These are phyloP conservation scores for Epinephelus lanceolatus DNA, from an alignment of 2,113 vertebrate species.

Conservation along the genomic window DNA sequence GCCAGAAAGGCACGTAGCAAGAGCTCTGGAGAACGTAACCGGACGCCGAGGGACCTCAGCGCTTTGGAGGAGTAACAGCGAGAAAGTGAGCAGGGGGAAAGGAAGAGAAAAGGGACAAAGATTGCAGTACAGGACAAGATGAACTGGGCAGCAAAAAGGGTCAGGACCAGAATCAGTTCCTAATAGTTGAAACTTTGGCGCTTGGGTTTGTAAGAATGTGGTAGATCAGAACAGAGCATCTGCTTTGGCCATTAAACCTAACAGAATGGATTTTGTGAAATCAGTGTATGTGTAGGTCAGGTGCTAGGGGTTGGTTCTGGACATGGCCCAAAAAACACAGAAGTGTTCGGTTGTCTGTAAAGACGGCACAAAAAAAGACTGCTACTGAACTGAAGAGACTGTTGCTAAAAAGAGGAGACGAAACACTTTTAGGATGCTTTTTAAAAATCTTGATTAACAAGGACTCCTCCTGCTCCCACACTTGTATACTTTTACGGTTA, in stretches of 20 bases:
- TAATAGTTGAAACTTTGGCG: slow-evolving; percentile 4
- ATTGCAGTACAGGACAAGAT: slow-evolving; percentile 11
- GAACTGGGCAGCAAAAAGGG: background rate
- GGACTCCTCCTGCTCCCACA: background rate
- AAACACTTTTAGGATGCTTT: slow-evolving; percentile 31
- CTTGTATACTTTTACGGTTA: background rate
- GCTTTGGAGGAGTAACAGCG: slow-evolving; percentile 54
- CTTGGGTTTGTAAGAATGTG: slow-evolving; percentile 2
- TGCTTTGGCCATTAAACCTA: slow-evolving; percentile 17
- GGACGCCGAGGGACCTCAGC: slow-evolving; percentile 88
- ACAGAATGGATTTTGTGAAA: slow-evolving; percentile 10
- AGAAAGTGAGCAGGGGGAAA: background rate
- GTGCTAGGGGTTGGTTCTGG: background rate
- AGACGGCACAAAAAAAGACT: slow-evolving; percentile 4
- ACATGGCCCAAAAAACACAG: background rate
- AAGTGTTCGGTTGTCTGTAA: background rate
- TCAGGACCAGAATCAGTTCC: slow-evolving; percentile 9
- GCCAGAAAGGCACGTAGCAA: slow-evolving; percentile 88
- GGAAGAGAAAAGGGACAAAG: background rate
- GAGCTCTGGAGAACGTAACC: slow-evolving; percentile 85
- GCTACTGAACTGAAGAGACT: background rate
- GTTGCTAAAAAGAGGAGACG: background rate
- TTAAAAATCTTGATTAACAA: background rate
- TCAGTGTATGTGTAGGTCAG: background rate
- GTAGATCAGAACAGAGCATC: background rate